These are phyloP conservation scores for Delichon dasypus DNA, from an alignment of 2,797 vertebrate genomes.

Conservation along the genomic window DNA sequence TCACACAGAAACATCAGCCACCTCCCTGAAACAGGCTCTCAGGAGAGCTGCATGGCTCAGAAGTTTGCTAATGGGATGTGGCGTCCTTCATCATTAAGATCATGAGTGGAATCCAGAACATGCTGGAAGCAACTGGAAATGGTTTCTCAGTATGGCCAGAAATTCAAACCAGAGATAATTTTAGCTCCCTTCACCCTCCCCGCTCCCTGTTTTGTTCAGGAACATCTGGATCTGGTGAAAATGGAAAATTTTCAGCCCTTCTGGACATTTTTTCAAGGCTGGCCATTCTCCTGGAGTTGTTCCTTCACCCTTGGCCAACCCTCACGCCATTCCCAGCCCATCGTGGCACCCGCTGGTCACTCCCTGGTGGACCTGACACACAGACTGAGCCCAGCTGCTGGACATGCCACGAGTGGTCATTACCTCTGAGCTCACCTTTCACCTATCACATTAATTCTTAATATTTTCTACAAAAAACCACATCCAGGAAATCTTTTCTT, in stretches of 20 bases:
- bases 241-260: background rate
- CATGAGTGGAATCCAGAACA: constrained; percentile 23
- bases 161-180: background rate
- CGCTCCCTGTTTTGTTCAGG: background rate
- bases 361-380: background rate
- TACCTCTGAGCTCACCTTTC: background rate
- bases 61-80: constrained; percentile 39
- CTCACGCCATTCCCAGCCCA: background rate
- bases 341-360: rapidly evolving
- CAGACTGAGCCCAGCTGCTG: background rate
- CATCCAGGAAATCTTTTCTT: background rate
- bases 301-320: background rate
- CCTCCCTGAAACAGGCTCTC: constrained; percentile 28
- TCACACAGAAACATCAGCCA: background rate
- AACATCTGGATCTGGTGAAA: background rate
- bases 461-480: background rate
- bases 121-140: background rate
- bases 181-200: background rate
- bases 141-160: background rate
- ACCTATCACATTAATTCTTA: background rate
- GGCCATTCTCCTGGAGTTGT: background rate
- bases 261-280: background rate
- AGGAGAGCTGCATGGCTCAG: constrained; percentile 36
- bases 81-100: background rate
- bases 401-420: rapidly evolving